phyloP scores from a whole-genome alignment of 2,113 vertebrate species.

The Semnornis frantzii region DNA sequence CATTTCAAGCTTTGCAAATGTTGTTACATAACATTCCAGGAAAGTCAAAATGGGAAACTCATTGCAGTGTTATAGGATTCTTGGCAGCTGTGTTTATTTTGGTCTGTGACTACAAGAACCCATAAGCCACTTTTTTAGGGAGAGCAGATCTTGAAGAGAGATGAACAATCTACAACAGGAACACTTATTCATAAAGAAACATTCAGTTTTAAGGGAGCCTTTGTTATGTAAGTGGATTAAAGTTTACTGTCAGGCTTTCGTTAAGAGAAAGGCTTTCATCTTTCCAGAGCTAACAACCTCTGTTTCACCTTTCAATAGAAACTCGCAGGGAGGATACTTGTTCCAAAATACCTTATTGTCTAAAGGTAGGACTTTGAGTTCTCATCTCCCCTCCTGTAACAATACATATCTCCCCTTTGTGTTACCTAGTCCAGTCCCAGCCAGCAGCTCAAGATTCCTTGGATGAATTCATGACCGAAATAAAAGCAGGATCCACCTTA shows the following conservation, averaged over 20 bases:
- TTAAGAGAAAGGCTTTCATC: background rate
- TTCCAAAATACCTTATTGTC: background rate
- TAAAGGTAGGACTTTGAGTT: background rate
- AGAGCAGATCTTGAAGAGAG: background rate
- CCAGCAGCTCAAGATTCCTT: conserved; percentile 87
- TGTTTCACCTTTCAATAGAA: background rate
- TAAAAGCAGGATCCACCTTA: conserved; percentile 81
- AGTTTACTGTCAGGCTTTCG: background rate
- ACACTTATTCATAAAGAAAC: background rate
- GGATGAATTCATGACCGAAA: conserved; percentile 94
- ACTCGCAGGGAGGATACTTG: background rate
- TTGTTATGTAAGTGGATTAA: background rate
- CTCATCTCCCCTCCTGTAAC: background rate
- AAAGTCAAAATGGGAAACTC: background rate
- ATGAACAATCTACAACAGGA: background rate
- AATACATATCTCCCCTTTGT: background rate
- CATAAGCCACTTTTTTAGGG: background rate
- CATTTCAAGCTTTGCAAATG: background rate
- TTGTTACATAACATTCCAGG: background rate
- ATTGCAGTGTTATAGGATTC: background rate
- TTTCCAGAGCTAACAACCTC: background rate
- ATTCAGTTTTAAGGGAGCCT: background rate
- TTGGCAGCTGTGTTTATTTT: background rate
- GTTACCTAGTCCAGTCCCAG: conserved; percentile 76
- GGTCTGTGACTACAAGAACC: background rate